Evolutionary conservation across 2,888 invertebrate genomes (phyloP), one percentile per base, ranked within the genome.

Genomic region (Acronicta psi): DNA sequence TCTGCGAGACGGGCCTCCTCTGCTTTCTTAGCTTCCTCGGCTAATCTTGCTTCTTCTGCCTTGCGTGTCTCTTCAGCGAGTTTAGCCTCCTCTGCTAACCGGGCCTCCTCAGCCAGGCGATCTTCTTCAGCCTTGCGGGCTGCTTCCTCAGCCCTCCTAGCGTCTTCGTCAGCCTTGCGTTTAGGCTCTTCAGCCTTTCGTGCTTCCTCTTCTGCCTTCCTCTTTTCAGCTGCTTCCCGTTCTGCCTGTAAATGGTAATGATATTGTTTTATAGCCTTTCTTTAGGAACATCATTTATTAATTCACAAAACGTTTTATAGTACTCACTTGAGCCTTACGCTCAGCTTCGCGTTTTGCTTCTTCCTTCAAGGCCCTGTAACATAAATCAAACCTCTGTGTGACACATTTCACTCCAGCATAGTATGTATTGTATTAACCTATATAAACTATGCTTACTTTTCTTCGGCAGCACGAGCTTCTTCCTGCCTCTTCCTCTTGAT

Each of bases 401-500:
- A 38, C 4, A n/a, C 5, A n/a, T 25, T 38, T 17, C 1, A 11
- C 20, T 36, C 20, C 7, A 17, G 5, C 2, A 3, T 25, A 25
- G 13, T 25, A n/a, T n/a, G n/a, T 5, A 16, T 20, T n/a, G 31
- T 5, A 10, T 9, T 2, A 29, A 2, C 3, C 17, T 0, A 16
- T 1, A 16, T 2, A 13, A 37, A 11, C 46, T 16, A 18, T 7
- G 53, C 91, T 87, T 84, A 95, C 95, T 92, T 95, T 79, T 96
- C 96, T 79, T 95, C 95, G 46, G 95, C 95, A 76, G 95, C 91
- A 75, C 95, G 95, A 38, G 95, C 95, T 82, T 96, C 96, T 69
- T 95, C 95, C 66, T 96, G 95, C 73, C 95, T 93, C 76, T 95
- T 95, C 73, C 93, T 93, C 64, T 94, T 92, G 59, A 94, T 93